These are phyloP conservation scores for Rattus rattus DNA, from an alignment of 2,113 vertebrate genomes.

Conservation along the genomic window DNA sequence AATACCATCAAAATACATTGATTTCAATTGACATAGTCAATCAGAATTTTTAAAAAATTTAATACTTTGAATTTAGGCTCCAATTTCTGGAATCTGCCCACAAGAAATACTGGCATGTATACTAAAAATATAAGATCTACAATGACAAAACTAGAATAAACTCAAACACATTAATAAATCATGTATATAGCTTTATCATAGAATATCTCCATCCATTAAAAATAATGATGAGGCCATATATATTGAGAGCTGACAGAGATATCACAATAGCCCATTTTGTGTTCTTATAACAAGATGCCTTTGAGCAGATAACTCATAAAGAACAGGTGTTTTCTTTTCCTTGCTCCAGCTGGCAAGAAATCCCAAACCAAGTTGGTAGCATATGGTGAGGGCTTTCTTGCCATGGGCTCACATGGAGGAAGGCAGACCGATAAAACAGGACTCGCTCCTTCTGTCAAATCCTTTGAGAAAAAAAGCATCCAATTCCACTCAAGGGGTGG, in stretches of 20 bases:
- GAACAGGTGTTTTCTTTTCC: not conserved
- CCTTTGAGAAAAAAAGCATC: not conserved
- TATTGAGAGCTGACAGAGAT: not conserved
- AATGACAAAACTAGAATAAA: conserved; percentile 51
- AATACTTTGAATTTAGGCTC: conserved; percentile 4
- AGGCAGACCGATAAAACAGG: not conserved
- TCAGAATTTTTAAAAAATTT: not conserved
- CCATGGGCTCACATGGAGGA: not conserved
- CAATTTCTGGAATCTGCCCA: conserved; percentile 41
- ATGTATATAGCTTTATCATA: conserved; percentile 6
- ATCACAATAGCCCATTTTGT: not conserved
- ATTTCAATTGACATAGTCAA: not conserved
- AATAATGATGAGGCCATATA: conserved; percentile 24
- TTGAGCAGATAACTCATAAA: not conserved
- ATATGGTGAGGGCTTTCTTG: not conserved
- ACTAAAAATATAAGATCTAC: conserved; percentile 1
- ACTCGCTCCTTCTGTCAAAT: not conserved
- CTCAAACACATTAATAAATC: conserved; percentile 62
- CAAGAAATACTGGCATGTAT: conserved; percentile 5
- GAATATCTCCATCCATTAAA: conserved; percentile 52
- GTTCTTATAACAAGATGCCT: not conserved
- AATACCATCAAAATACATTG: not conserved
- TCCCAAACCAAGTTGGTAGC: not conserved
- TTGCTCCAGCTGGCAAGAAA: not conserved
- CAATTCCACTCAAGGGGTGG: not conserved